Base-by-base conservation (phyloP, 1,140 invertebrate species). In the Drosophila tristis region DNA sequence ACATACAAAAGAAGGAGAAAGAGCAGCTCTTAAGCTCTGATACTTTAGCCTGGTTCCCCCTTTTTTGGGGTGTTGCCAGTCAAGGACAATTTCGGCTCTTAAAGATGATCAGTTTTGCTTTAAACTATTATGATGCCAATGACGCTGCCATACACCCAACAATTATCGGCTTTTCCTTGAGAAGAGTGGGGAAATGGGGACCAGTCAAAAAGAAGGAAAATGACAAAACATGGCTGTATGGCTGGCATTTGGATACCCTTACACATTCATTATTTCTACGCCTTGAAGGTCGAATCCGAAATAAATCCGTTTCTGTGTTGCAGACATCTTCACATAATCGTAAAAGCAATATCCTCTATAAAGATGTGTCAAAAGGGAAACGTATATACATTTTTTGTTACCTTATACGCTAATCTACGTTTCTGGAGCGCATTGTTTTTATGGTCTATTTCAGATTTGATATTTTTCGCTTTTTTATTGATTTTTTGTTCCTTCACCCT, bases 331-430 rank as follows among this genome's bases (percentile, higher is more conserved):
- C 35, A 5, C 4, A 11, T 13, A 39, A 13, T 39, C 35, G 9
- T 39, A 4, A 13, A 13, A 39, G 1, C 11, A 39, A 39, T 13
- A 39, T 1, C 8, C 9, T 39, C 11, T 39, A 4, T 3, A 11
- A 39, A 11, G 35, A 11, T 13, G 11, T 13, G 4, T 4, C 4
- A 39, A 35, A 39, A 39, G 9, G 75, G 75, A 54, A 70, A 31
- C 80, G 58, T 79, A 75, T 84, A 82, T 82, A 75, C 84, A 82
- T 84, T 82, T 82, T 62, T 58, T 75, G 80, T 84, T 82, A 58
- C 73, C 80, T 75, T 79, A 84, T 60, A 58, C 63, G 55, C 75
- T 75, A 75, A 67, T 75, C 80, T 82, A 75, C 64, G 63, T 78
- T 71, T 63, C 42, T 62, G 60, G 45, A 26, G 26, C 50, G 35